A percentile compares a stretch with the other conserved stretches of the same genome.
Evolutionary conservation across 1,140 invertebrate genomes (phyloP).

Genomic region (Xylocopa sonorina): DNA sequence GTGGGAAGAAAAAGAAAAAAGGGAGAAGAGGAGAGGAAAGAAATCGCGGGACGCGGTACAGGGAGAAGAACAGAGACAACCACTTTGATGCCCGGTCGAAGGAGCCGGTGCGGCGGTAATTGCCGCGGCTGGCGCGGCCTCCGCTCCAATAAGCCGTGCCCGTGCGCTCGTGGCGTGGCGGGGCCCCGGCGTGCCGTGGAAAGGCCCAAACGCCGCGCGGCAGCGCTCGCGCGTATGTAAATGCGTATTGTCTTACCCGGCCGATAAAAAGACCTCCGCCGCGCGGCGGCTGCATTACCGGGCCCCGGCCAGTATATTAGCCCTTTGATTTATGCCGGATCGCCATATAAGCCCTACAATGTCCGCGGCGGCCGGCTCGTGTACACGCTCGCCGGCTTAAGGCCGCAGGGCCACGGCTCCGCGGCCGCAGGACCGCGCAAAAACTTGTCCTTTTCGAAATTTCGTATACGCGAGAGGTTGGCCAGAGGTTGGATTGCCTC

Average conservation of each 20-base stretch:
- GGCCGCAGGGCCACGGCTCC: neutral
- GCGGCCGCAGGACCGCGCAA: neutral
- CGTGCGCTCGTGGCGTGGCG: conserved; percentile 59
- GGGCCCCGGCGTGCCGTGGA: conserved; percentile 7
- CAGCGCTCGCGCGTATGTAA: conserved; percentile 75
- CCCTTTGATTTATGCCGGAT: conserved; percentile 80
- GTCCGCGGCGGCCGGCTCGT: conserved; percentile 49
- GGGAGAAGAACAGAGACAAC: conserved; percentile 27
- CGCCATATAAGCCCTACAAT: conserved; percentile 75
- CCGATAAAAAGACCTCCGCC: conserved; percentile 79
- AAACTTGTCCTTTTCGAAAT: conserved; percentile 44
- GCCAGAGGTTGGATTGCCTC: too few species aligned
- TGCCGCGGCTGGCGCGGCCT: conserved; percentile 68
- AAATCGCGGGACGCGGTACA: too few species aligned
- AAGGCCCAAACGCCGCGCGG: conserved; percentile 44
- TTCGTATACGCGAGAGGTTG: conserved; percentile 5
- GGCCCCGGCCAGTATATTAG: conserved; percentile 76
- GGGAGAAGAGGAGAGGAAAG: neutral
- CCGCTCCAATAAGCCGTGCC: conserved; percentile 72
- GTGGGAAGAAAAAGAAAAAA: conserved; percentile 7
- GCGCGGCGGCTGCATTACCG: conserved; percentile 75
- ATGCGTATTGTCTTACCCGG: conserved; percentile 79
- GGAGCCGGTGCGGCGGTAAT: conserved; percentile 73
- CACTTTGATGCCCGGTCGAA: conserved; percentile 59
- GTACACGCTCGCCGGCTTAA: neutral